Conservation (phyloP, 30 jellyfish, hydroid and myxozoan genomes). For the Aurelia aurita region DNA sequence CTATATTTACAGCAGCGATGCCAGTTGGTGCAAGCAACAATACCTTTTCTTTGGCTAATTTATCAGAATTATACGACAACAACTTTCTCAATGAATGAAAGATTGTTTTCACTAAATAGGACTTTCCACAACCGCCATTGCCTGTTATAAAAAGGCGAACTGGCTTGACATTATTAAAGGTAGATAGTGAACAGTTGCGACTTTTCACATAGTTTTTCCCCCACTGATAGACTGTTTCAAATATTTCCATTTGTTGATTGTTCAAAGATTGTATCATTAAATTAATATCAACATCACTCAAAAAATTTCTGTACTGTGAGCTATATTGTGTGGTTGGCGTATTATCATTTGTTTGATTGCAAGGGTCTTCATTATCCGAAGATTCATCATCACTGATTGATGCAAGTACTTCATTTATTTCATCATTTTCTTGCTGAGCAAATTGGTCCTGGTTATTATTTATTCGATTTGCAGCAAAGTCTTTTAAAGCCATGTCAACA, state of each 20-base stretch:
- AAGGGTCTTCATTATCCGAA: neutral
- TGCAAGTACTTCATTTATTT: neutral
- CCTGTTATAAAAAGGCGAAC: conserved; percentile 25
- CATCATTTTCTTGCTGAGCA: too few species aligned
- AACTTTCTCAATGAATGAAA: conserved; percentile 19
- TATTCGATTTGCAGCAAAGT: neutral
- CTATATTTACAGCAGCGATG: conserved; percentile 28
- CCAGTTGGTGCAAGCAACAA: conserved; percentile 43
- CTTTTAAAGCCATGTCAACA: conserved; percentile 19
- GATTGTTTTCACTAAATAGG: conserved; percentile 21
- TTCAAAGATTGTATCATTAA: neutral
- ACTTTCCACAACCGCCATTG: conserved; percentile 32
- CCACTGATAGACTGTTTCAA: neutral
- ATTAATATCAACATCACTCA: neutral
- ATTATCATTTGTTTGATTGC: neutral
- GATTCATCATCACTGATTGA: neutral
- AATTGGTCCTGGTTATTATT: neutral
- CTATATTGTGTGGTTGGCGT: neutral
- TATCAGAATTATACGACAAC: conserved; percentile 7
- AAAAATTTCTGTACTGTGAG: neutral
- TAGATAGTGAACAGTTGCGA: conserved; percentile 10
- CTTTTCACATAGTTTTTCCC: conserved; percentile 1
- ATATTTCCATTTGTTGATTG: neutral
- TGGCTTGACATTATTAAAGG: conserved; percentile 5
- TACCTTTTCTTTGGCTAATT: conserved; percentile 20